These are phyloP conservation scores for Myopa testacea DNA, from an alignment of 2,888 invertebrate species.

Conservation along the genomic window DNA sequence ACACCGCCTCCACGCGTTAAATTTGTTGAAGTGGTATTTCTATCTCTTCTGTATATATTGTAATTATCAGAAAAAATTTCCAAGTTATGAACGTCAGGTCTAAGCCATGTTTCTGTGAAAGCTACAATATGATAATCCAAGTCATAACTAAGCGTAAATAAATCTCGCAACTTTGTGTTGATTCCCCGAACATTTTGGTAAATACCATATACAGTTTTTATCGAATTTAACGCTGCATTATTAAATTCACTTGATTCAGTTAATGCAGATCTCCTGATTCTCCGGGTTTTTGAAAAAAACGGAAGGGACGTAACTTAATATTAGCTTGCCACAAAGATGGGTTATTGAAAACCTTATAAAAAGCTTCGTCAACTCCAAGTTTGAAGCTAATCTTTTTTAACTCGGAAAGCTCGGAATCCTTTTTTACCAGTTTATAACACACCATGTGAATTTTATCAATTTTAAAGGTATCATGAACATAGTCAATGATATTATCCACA, in stretches of 20 bases:
- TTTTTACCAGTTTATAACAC: background rate
- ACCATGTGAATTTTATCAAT: too few species aligned
- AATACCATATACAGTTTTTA: background rate
- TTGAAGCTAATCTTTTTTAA: background rate
- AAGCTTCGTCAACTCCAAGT: background rate
- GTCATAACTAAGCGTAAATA: too few species aligned
- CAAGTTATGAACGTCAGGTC: background rate
- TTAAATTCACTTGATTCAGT: background rate
- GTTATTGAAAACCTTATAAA: too few species aligned
- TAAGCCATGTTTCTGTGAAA: slow-evolving; percentile 6
- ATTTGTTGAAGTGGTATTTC: background rate
- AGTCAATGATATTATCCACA: too few species aligned
- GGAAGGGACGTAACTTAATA: background rate
- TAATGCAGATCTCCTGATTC: background rate
- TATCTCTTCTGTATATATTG: background rate
- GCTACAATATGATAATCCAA: background rate
- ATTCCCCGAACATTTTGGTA: background rate
- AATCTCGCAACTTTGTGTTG: too few species aligned
- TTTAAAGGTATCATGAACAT: too few species aligned
- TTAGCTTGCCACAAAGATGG: background rate
- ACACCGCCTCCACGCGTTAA: background rate
- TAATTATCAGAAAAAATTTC: background rate
- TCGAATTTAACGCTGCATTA: background rate
- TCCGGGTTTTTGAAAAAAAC: background rate
- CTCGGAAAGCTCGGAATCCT: background rate